Evolutionary conservation across 2,113 vertebrate species (phyloP).

Genomic region (Spea bombifrons): DNA sequence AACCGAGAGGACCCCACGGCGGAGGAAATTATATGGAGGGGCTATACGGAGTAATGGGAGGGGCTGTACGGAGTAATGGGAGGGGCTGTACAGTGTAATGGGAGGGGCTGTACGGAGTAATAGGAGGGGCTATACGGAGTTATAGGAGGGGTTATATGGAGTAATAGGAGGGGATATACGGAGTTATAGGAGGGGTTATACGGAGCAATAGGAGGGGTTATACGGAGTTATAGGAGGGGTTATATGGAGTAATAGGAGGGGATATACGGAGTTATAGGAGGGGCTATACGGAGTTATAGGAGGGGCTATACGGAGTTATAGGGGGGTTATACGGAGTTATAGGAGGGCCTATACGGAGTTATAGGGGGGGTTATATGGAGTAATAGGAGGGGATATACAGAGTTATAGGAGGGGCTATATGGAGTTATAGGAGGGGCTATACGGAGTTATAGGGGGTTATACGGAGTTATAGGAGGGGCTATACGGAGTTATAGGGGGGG

Average conservation of each 20-base stretch:
- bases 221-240: not conserved
- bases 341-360: not conserved
- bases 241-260: not conserved
- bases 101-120: not conserved
- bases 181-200: not conserved
- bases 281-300: not conserved
- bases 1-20: constrained; percentile 1
- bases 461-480: not conserved
- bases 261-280: not conserved
- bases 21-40: constrained; percentile 1
- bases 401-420: not conserved
- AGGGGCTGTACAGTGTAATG: not conserved
- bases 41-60: not conserved
- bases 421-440: not conserved
- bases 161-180: not conserved
- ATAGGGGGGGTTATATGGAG: not conserved
- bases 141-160: not conserved
- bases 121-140: not conserved
- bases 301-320: not conserved
- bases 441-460: not conserved
- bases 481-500: not conserved
- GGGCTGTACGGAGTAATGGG: not conserved
- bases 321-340: not conserved
- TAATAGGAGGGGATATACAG: not conserved
- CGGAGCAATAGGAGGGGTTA: not conserved